Conservation (phyloP, 2,888 invertebrate species). For the Dolichopus griseipennis region DNA sequence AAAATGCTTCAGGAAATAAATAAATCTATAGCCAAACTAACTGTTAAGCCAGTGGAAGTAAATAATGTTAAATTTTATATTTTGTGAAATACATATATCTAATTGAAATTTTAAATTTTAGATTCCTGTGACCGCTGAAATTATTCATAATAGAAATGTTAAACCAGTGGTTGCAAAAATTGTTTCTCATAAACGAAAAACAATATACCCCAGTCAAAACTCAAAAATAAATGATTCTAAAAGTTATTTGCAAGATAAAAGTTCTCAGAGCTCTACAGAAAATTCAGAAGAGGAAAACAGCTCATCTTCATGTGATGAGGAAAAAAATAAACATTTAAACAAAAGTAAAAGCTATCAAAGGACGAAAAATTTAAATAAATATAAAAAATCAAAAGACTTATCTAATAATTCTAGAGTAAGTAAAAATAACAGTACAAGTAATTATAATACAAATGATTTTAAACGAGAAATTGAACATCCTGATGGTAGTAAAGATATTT, state of each 20-base stretch:
- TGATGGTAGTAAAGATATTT: slow-evolving; percentile 72
- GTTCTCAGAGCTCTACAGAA: too few relatives aligned
- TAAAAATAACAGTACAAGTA: background rate
- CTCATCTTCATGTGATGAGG: slow-evolving; percentile 10
- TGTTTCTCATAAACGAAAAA: slow-evolving; percentile 14
- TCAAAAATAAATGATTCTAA: too few relatives aligned
- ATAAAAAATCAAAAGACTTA: slow-evolving; percentile 9
- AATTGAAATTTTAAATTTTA: background rate
- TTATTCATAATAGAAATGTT: slow-evolving; percentile 24
- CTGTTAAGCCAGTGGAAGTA: slow-evolving; percentile 32
- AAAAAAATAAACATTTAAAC: slow-evolving; percentile 26
- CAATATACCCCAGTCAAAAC: background rate
- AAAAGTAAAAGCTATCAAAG: slow-evolving; percentile 26
- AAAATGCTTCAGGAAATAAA: slow-evolving; percentile 70
- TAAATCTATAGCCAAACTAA: slow-evolving; percentile 49
- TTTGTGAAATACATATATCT: slow-evolving; percentile 12
- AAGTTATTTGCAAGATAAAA: too few relatives aligned
- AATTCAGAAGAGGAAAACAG: slow-evolving; percentile 38
- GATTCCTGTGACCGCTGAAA: slow-evolving; percentile 9
- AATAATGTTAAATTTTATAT: slow-evolving; percentile 15
- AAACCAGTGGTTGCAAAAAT: slow-evolving; percentile 19
- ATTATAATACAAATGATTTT: slow-evolving; percentile 19
- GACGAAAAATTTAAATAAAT: slow-evolving; percentile 26
- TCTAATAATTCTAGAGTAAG: background rate
- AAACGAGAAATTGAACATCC: slow-evolving; percentile 53